phyloP scores from a whole-genome alignment of 2,888 invertebrate genomes.

The Allophyes oxyacanthae region DNA sequence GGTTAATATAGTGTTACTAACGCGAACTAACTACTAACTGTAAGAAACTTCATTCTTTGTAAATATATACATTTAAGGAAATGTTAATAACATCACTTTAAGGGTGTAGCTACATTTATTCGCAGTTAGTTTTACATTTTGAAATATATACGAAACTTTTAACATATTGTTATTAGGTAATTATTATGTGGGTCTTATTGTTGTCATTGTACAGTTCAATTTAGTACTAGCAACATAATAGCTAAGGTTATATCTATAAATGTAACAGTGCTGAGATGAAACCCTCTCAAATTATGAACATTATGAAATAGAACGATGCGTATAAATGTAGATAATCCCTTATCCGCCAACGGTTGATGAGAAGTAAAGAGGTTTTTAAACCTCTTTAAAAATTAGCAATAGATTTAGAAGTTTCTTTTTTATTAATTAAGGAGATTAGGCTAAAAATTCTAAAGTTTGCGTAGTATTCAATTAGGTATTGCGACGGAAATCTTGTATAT shows the following conservation, averaged over 20 bases:
- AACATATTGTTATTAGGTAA: constrained; percentile 4
- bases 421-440: constrained; percentile 72
- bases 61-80: constrained; percentile 73
- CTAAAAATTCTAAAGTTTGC: constrained; percentile 73
- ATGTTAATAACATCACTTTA: constrained; percentile 61
- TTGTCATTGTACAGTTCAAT: constrained; percentile 44
- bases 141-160: constrained; percentile 13
- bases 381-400: constrained; percentile 71
- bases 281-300: constrained; percentile 19
- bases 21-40: constrained; percentile 63
- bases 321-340: constrained; percentile 66
- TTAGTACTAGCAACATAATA: constrained; percentile 33
- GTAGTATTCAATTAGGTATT: constrained; percentile 71
- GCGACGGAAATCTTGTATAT: constrained; percentile 81
- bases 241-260: constrained; percentile 11
- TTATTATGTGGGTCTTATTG: constrained; percentile 18
- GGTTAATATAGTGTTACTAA: constrained; percentile 64
- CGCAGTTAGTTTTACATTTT: constrained; percentile 38
- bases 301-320: constrained; percentile 24
- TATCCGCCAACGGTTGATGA: constrained; percentile 40
- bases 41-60: constrained; percentile 69
- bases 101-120: constrained; percentile 59
- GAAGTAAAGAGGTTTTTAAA: constrained; percentile 63
- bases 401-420: constrained; percentile 65
- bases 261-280: background rate